Base-by-base conservation (phyloP, 2,113 vertebrate species). In the Gasterosteus nipponicus region DNA sequence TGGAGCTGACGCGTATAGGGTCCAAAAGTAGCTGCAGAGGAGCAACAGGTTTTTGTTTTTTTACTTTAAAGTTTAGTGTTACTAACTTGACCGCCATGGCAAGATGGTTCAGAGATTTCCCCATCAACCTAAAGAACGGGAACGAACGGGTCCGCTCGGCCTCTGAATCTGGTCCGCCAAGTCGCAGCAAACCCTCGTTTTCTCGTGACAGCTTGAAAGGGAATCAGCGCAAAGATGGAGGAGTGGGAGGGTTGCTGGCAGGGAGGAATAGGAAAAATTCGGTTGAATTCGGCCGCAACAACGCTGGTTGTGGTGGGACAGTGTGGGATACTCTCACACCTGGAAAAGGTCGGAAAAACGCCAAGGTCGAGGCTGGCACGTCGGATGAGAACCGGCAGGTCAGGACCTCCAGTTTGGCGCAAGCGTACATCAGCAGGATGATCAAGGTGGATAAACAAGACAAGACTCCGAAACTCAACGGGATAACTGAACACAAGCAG, bases 21-120 rank as follows among this genome's bases (percentile, higher is more conserved):
- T 33, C 44, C 10, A 70, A 66, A 22, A 42, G 18, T 12, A 61
- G 66, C 54, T 76, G 0, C 1, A 38, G 35, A 19, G 18, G 26
- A 7, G 46, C 12, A 38, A 38, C 35, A 38, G 5, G 5, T 38
- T 6, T 38, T 38, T 35, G 1, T 35, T 35, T 35, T 35, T 38
- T 38, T 7, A 33, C 15, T 47, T 78, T 56, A 46, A 35, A 22
- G 41, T 66, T 10, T 49, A 64, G 51, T 66, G 33, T 22, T 10
- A 47, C 63, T 26, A 71, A 10, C n/a, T 80, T 61, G 12, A 12
- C 66, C 83, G 62, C 60, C 83, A 98, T 99, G 97, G 97, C 97
- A 73, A 97, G 95, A 86, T 98, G 97, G 97, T 98, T 99, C 88
- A 96, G 95, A 92, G 97, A 98, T 90, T 96, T 98, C 29, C 97